A percentile compares a stretch with the other conserved stretches of the same genome.
phyloP scores from a whole-genome alignment of 1,140 invertebrate genomes.

The Drosophila sp. region DNA sequence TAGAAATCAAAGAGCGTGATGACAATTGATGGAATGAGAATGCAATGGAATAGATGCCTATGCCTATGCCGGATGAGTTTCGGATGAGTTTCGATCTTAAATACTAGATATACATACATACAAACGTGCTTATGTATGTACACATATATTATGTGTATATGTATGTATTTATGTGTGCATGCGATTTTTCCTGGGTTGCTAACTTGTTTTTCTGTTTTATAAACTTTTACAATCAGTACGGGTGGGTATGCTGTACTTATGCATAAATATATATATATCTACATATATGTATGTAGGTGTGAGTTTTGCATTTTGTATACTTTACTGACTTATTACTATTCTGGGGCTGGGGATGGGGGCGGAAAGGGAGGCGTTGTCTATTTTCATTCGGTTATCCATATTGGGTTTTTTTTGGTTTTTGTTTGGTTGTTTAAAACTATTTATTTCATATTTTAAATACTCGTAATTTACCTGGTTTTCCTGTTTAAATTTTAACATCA shows the following conservation, averaged over 20 bases:
- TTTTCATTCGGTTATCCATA: neutral
- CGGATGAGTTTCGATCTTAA: neutral
- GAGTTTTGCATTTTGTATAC: conserved; percentile 39
- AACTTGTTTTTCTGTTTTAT: conserved; percentile 51
- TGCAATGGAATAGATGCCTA: neutral
- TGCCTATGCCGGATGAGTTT: neutral
- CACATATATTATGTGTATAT: neutral
- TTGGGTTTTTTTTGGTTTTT: conserved; percentile 8
- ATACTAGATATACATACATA: conserved; percentile 2
- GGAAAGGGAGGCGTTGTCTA: conserved; percentile 1
- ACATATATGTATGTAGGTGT: conserved; percentile 17
- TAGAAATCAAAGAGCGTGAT: conserved; percentile 6
- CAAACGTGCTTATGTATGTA: neutral
- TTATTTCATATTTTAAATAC: conserved; percentile 39
- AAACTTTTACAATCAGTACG: conserved; percentile 62
- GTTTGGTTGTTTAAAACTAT: conserved; percentile 4
- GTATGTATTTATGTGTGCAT: neutral
- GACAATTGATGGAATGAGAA: conserved; percentile 1
- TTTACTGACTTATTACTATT: conserved; percentile 30
- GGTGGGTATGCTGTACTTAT: conserved; percentile 48
- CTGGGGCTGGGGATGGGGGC: neutral
- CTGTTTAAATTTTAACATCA: conserved; percentile 59
- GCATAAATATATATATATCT: neutral
- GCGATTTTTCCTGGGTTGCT: conserved; percentile 46
- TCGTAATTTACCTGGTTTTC: conserved; percentile 71